phyloP scores from a whole-genome alignment of 2,113 vertebrate species.

The Cyanocitta stelleri region DNA sequence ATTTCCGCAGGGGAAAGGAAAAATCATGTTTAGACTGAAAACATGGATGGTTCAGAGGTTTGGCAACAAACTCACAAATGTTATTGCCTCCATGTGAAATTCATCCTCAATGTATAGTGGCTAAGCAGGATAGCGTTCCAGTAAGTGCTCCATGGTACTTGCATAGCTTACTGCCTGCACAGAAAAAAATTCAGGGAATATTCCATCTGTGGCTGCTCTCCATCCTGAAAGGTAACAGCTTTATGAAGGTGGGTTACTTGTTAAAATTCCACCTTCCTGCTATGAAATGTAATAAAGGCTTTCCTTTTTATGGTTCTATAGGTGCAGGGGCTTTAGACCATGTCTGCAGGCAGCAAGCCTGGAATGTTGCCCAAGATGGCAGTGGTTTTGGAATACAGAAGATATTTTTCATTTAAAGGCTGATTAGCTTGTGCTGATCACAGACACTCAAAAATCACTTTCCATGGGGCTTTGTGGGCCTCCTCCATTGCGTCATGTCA shows the following conservation, averaged over 20 bases:
- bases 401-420: background rate
- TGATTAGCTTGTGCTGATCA: background rate
- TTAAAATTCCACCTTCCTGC: background rate
- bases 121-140: background rate
- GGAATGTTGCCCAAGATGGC: background rate
- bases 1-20: background rate
- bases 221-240: background rate
- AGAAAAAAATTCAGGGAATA: background rate
- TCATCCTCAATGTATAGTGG: background rate
- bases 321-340: background rate
- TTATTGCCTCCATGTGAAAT: background rate
- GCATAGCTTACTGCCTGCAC: background rate
- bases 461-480: background rate
- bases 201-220: background rate
- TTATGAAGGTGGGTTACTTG: background rate
- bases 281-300: background rate
- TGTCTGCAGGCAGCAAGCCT: background rate
- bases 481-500: background rate
- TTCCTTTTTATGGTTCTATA: background rate
- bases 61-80: background rate
- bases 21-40: background rate
- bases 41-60: background rate
- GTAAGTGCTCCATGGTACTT: background rate
- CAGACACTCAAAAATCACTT: background rate
- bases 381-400: background rate